Evolutionary conservation across 2,888 invertebrate genomes (phyloP), one percentile per base, ranked within the genome.

Genomic region (Lordiphosa andalusiaca): DNA sequence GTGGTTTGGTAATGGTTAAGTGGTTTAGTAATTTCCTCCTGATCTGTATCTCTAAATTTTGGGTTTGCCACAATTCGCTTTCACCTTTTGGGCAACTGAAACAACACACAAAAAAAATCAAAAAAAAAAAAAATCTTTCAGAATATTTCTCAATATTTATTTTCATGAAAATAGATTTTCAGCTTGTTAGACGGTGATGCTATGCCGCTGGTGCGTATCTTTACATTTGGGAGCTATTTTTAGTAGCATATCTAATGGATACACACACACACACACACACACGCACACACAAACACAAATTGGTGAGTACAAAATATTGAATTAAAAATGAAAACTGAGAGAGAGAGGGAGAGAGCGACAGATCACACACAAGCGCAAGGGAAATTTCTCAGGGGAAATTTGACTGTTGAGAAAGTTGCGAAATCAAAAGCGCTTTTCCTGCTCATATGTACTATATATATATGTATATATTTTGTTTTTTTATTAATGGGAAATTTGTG

Each of bases 381-480:
- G 84, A 76, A 72, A 67, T 72, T 77, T 83, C 33, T 3, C 6
- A 12, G 58, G 35, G 44, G 46, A 44, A 39, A 52, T 53, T 52
- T 41, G 16, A 9, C 7, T 9, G 0, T 2, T 19, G 7, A 23
- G 53, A 77, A 71, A 73, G 64, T 82, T 78, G 69, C 68, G 80
- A 84, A 84, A 84, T 68, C 68, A 75, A 84, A 84, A 84, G 83
- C 66, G 59, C 67, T 82, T 77, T 84, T 55, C 47, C 67, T 30
- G 30, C 30, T 55, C 58, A 19, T 0, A 50, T 67, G 53, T 59
- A 68, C n/a, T n/a, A n/a, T n/a, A n/a, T n/a, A n/a, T 60, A 19
- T 0, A 50, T 67, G 53, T 59, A 68, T 64, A 60, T 64, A 80
- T 16, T 16, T 16, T 16, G 16, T 1, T 16, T 16, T 16, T 16